Evolutionary conservation across 1,140 invertebrate species (phyloP).

Genomic region (Homarus americanus): DNA sequence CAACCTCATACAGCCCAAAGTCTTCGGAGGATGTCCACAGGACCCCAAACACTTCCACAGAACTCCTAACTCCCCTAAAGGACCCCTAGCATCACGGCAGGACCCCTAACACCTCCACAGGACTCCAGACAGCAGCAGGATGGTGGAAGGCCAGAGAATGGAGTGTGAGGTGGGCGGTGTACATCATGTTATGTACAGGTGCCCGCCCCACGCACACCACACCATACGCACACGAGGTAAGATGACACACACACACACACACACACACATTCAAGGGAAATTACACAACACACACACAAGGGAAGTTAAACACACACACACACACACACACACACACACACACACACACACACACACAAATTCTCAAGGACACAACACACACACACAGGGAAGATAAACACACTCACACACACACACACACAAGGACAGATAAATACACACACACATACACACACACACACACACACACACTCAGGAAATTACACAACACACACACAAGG

Average conservation of each 20-base stretch:
- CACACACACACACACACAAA: constrained; percentile 7
- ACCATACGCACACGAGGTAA: constrained; percentile 48
- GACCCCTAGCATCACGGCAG: too few relatives aligned
- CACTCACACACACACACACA: too few relatives aligned
- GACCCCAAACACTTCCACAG: not conserved
- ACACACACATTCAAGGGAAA: constrained; percentile 9
- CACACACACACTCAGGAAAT: not conserved
- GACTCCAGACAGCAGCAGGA: not conserved
- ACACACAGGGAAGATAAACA: too few relatives aligned
- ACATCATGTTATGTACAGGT: constrained; percentile 43
- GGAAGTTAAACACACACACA: not conserved
- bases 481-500: not conserved
- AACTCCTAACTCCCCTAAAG: not conserved
- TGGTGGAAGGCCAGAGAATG: constrained; percentile 19
- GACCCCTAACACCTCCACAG: not conserved
- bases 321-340: constrained; percentile 5
- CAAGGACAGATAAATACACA: not conserved
- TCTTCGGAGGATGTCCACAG: not conserved
- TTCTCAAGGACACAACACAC: not conserved
- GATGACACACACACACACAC: not conserved
- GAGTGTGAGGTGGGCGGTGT: constrained; percentile 51
- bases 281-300: too few relatives aligned
- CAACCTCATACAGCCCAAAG: too few relatives aligned
- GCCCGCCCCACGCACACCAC: constrained; percentile 22
- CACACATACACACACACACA: not conserved